Evolutionary conservation across 2,888 invertebrate species (phyloP).

Genomic region (Synergus gifuensis): DNA sequence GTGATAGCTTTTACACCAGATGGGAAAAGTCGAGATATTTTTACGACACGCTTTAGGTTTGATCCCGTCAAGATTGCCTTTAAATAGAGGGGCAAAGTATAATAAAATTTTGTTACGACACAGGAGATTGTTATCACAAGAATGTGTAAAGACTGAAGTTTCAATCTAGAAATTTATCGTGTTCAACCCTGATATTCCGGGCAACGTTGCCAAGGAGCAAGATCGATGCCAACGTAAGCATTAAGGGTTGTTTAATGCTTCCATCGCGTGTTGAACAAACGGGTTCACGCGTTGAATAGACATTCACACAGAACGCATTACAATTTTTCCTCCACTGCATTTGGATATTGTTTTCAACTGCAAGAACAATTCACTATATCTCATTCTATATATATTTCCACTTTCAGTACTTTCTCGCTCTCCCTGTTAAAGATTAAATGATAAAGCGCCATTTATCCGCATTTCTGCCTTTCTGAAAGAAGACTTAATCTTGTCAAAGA

Average conservation of each 20-base stretch:
- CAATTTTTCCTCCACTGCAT: slow-evolving; percentile 11
- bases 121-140: slow-evolving; percentile 36
- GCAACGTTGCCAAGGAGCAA: slow-evolving; percentile 32
- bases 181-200: slow-evolving; percentile 35
- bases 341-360: slow-evolving; percentile 31
- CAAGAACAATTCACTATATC: not conserved
- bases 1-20: not conserved
- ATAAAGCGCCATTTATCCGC: slow-evolving; percentile 10
- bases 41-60: slow-evolving; percentile 21
- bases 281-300: slow-evolving; percentile 26
- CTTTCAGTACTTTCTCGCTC: not conserved
- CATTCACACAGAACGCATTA: slow-evolving; percentile 22
- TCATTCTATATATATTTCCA: not conserved
- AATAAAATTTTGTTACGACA: slow-evolving; percentile 31
- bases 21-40: slow-evolving; percentile 1
- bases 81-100: slow-evolving; percentile 19
- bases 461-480: slow-evolving; percentile 13
- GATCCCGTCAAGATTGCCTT: slow-evolving; percentile 13
- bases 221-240: slow-evolving; percentile 42
- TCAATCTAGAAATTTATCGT: slow-evolving; percentile 42
- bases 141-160: slow-evolving; percentile 39
- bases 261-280: slow-evolving; percentile 39
- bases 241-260: slow-evolving; percentile 40
- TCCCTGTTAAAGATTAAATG: not conserved
- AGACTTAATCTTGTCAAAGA: slow-evolving; percentile 26